phyloP scores from a whole-genome alignment of 1,140 invertebrate species.

The Brachystomella parvula region DNA sequence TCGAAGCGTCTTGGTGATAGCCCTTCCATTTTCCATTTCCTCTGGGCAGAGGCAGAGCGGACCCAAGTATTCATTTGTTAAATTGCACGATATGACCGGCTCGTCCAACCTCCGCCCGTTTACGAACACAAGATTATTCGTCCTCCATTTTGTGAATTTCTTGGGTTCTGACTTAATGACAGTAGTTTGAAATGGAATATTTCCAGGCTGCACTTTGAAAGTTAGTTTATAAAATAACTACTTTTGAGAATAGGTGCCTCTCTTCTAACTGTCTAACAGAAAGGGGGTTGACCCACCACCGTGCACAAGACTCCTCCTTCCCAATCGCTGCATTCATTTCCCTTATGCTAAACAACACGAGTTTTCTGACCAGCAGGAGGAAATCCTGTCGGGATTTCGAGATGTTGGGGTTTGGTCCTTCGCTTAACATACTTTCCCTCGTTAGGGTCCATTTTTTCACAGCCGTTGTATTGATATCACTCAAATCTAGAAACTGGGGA shows the following conservation, averaged over 20 bases:
- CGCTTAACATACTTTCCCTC: background rate
- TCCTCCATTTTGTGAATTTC: background rate
- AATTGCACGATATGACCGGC: background rate
- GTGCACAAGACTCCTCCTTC: background rate
- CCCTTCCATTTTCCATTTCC: too few species aligned
- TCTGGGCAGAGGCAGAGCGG: background rate
- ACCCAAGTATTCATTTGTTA: background rate
- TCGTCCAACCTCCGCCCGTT: background rate
- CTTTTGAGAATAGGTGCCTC: too few species aligned
- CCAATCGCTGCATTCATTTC: constrained; percentile 7
- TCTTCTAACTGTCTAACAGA: background rate
- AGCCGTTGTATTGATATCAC: background rate
- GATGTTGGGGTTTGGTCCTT: background rate
- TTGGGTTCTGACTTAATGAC: background rate
- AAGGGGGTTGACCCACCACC: constrained; percentile 21
- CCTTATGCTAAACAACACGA: constrained; percentile 8
- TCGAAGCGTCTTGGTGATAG: background rate
- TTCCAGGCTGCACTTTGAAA: constrained; percentile 13
- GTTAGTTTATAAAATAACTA: background rate
- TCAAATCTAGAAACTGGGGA: background rate
- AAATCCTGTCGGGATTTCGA: constrained; percentile 8
- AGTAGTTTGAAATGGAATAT: background rate
- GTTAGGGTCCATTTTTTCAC: background rate
- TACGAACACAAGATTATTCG: background rate
- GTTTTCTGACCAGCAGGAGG: constrained; percentile 12